These are phyloP conservation scores for Tribolium madens DNA, from an alignment of 1,140 invertebrate genomes.

Conservation along the genomic window DNA sequence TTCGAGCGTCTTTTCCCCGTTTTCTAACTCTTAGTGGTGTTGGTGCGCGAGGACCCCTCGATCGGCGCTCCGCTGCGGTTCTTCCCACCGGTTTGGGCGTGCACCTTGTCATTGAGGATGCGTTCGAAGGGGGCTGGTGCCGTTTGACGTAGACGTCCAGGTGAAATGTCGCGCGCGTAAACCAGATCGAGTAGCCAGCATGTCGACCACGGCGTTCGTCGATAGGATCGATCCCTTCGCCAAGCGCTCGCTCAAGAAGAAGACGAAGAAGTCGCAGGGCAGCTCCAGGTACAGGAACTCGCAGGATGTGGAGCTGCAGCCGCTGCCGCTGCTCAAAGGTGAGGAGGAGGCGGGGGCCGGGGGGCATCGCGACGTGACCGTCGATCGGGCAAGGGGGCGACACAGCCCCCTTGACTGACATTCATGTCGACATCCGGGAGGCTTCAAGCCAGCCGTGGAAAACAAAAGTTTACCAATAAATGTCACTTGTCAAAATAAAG, in stretches of 20 bases:
- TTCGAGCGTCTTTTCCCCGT: slow-evolving; percentile 45
- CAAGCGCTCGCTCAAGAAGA: slow-evolving; percentile 92
- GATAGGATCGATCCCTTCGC: slow-evolving; percentile 95
- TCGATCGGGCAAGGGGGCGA: neutral
- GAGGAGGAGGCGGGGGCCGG: slow-evolving; percentile 52
- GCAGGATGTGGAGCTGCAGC: slow-evolving; percentile 89
- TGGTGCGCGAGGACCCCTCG: slow-evolving; percentile 7
- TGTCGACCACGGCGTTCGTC: slow-evolving; percentile 89
- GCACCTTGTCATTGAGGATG: slow-evolving; percentile 62
- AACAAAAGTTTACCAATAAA: neutral
- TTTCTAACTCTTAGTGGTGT: neutral
- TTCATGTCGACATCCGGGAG: neutral
- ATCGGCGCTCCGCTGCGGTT: no score
- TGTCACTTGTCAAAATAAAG: neutral
- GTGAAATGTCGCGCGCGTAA: slow-evolving; percentile 59
- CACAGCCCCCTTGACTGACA: no score
- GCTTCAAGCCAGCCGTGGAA: neutral
- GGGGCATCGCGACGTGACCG: neutral
- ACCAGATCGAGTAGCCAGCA: slow-evolving; percentile 59
- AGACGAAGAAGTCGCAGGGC: slow-evolving; percentile 92
- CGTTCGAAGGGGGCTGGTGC: slow-evolving; percentile 54
- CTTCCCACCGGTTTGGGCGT: no score
- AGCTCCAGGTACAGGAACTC: slow-evolving; percentile 91
- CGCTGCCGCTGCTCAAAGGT: slow-evolving; percentile 90
- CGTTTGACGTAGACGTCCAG: slow-evolving; percentile 58